A percentile compares a stretch with the other conserved stretches of the same genome.
Conservation (phyloP, 2,888 invertebrate genomes). For the Blomia tropicalis region DNA sequence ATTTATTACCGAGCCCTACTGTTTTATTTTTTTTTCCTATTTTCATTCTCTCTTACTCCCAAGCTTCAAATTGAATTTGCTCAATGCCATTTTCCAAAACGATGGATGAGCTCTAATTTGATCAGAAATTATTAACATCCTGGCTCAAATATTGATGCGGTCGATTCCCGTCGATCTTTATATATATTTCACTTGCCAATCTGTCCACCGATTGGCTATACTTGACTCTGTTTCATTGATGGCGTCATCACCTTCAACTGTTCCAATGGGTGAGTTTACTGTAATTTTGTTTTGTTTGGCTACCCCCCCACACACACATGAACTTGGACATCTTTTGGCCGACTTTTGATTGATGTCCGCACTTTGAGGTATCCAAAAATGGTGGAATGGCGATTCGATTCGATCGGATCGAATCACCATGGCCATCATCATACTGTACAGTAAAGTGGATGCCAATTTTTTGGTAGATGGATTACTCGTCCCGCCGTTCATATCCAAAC, state of each 20-base stretch:
- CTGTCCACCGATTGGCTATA: too few species aligned
- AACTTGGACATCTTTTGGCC: neutral
- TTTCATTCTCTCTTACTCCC: too few species aligned
- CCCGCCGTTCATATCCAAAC: too few species aligned
- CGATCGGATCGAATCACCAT: neutral
- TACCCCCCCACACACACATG: neutral
- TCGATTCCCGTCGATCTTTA: too few species aligned
- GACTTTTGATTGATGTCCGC: constrained; percentile 10
- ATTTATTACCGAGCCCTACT: constrained; percentile 8
- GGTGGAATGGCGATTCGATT: too few species aligned
- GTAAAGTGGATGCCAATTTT: neutral
- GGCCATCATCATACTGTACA: neutral
- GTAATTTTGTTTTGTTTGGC: too few species aligned
- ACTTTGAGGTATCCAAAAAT: too few species aligned
- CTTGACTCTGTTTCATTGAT: neutral
- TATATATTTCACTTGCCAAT: too few species aligned
- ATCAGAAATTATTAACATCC: neutral
- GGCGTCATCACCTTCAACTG: neutral
- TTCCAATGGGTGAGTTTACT: too few species aligned
- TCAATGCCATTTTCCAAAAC: neutral
- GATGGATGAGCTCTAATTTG: neutral
- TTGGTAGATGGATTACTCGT: neutral
- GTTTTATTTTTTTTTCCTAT: too few species aligned
- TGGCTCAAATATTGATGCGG: neutral
- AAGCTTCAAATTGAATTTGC: constrained; percentile 2